These are phyloP conservation scores for Nasonia vitripennis DNA, from an alignment of 1,140 invertebrate genomes.

Conservation along the genomic window DNA sequence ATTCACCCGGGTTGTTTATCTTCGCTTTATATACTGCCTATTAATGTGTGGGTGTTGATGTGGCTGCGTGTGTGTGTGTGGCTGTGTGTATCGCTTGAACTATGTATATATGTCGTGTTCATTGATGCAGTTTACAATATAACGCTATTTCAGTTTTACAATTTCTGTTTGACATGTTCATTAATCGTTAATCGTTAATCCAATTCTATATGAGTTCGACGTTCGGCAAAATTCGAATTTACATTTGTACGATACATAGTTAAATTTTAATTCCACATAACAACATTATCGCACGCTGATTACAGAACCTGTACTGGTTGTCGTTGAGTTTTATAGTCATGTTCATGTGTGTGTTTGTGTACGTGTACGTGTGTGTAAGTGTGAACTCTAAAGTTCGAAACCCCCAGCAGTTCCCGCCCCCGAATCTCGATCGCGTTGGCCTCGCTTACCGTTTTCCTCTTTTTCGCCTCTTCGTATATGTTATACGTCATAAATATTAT, in stretches of 20 bases:
- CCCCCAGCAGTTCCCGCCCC: conserved; percentile 46
- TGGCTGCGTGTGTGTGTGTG: conserved; percentile 49
- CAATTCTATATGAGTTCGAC: neutral
- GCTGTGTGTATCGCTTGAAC: neutral
- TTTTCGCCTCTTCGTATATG: conserved; percentile 19
- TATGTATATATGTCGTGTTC: conserved; percentile 34
- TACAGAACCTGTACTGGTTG: neutral
- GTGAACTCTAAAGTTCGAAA: conserved; percentile 44
- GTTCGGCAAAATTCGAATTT: conserved; percentile 18
- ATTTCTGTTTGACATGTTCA: neutral
- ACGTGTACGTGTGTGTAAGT: neutral
- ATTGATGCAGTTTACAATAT: neutral
- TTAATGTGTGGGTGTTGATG: neutral
- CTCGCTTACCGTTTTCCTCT: conserved; percentile 38
- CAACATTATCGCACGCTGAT: conserved; percentile 3
- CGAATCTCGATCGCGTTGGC: conserved; percentile 58
- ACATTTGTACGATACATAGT: conserved; percentile 29
- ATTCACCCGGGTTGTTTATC: conserved; percentile 57
- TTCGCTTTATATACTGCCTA: conserved; percentile 33
- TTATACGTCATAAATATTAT: conserved; percentile 9
- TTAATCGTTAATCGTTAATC: neutral
- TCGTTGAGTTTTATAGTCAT: neutral
- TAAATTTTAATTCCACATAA: conserved; percentile 13
- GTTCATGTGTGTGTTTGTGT: conserved; percentile 10
- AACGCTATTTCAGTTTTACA: conserved; percentile 9